Conservation (phyloP, 2,888 invertebrate genomes). For the Chromoteleia sp. region DNA sequence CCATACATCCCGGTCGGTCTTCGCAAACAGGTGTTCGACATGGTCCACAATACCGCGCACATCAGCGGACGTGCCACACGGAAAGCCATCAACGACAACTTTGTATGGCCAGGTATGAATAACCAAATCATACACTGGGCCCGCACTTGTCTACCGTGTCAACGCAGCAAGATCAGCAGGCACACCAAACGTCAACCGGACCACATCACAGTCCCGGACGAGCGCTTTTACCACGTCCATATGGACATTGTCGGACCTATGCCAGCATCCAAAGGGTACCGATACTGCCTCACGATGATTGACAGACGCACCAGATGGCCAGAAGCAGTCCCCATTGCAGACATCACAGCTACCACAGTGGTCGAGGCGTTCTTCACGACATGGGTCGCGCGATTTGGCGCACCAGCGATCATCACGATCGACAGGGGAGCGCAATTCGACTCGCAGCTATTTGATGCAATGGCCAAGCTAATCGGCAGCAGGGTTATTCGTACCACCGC, state of each 20-base stretch:
- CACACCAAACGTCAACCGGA: slow-evolving; percentile 66
- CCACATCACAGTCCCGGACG: slow-evolving; percentile 66
- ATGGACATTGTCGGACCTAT: slow-evolving; percentile 79
- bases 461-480: slow-evolving; percentile 59
- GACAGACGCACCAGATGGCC: slow-evolving; percentile 77
- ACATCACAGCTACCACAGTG: slow-evolving; percentile 75
- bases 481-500: slow-evolving; percentile 59
- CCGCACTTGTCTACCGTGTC: slow-evolving; percentile 75
- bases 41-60: slow-evolving; percentile 44
- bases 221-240: slow-evolving; percentile 78
- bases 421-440: slow-evolving; percentile 79
- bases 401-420: slow-evolving; percentile 70
- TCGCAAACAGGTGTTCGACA: slow-evolving; percentile 35
- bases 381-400: slow-evolving; percentile 71
- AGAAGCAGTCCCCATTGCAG: slow-evolving; percentile 75
- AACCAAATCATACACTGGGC: slow-evolving; percentile 75
- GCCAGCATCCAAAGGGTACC: slow-evolving; percentile 73
- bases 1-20: slow-evolving; percentile 67
- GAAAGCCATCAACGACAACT: slow-evolving; percentile 69
- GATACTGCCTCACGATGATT: slow-evolving; percentile 62
- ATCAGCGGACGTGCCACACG: slow-evolving; percentile 57
- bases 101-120: slow-evolving; percentile 74
- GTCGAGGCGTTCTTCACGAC: slow-evolving; percentile 55
- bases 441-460: slow-evolving; percentile 73
- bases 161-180: slow-evolving; percentile 75